phyloP scores from a whole-genome alignment of 2,888 invertebrate species.

The Cephonodes hylas region DNA sequence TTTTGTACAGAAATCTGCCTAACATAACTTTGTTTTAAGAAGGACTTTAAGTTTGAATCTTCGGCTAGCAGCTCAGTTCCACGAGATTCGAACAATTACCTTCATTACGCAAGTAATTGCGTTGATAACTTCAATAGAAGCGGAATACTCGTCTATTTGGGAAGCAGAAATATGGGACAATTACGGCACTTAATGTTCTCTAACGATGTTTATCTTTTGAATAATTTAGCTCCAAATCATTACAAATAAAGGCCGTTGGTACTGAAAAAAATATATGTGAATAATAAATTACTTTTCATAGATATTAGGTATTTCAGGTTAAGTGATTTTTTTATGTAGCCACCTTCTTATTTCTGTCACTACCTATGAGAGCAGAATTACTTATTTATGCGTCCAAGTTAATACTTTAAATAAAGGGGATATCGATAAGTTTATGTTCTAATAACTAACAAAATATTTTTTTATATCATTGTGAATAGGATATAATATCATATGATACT shows the following conservation, averaged over 20 bases:
- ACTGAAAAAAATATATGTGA: neutral
- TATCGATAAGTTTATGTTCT: too few relatives aligned
- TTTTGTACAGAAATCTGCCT: neutral
- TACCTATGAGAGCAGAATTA: too few relatives aligned
- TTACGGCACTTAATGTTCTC: constrained; percentile 3
- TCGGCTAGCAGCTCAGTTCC: neutral
- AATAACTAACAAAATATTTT: too few relatives aligned
- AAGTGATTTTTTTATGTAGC: too few relatives aligned
- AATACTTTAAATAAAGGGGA: too few relatives aligned
- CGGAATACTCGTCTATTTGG: constrained; percentile 2
- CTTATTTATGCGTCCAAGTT: too few relatives aligned
- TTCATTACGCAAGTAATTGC: constrained; percentile 3
- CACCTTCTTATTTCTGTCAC: too few relatives aligned
- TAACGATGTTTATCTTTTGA: constrained; percentile 6
- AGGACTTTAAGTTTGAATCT: neutral
- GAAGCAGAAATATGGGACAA: neutral
- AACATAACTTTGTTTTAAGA: neutral
- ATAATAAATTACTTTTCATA: too few relatives aligned
- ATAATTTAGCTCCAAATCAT: neutral
- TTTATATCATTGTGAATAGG: too few relatives aligned
- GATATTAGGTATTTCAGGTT: too few relatives aligned
- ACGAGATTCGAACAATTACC: constrained; percentile 9
- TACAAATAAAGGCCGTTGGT: neutral
- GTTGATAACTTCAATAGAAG: constrained; percentile 3
- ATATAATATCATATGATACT: too few relatives aligned